Conservation (phyloP, 1,140 invertebrate species). For the Leptinotarsa undecemlineata region DNA sequence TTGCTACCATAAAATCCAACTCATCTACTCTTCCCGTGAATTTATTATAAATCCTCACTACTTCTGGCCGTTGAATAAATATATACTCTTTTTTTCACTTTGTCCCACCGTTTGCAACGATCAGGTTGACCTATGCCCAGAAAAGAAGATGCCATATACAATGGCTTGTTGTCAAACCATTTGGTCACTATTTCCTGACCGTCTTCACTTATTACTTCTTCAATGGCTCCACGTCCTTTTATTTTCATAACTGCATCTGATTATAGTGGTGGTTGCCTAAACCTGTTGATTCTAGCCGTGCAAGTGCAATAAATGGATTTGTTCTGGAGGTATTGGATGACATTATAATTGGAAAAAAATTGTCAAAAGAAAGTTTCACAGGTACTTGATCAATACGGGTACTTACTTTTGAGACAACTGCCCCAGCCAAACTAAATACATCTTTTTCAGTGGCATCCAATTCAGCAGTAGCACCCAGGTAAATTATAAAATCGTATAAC, state of each 20-base stretch:
- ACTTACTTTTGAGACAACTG: conserved; percentile 40
- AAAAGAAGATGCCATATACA: too few relatives aligned
- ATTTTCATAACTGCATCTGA: too few relatives aligned
- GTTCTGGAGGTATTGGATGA: conserved; percentile 50
- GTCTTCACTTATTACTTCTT: too few relatives aligned
- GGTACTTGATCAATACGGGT: conserved; percentile 28
- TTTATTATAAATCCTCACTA: conserved; percentile 49
- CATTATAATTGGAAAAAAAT: conserved; percentile 51
- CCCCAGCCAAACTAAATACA: conserved; percentile 37
- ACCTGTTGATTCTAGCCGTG: conserved; percentile 47
- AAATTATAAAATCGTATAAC: neutral
- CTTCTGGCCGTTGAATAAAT: conserved; percentile 48
- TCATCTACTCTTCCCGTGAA: conserved; percentile 54
- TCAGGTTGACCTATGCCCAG: too few relatives aligned
- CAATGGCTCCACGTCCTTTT: too few relatives aligned
- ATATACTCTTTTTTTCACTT: too few relatives aligned
- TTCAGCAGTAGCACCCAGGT: conserved; percentile 33
- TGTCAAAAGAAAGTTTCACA: conserved; percentile 35
- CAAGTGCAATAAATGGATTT: conserved; percentile 50
- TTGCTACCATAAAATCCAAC: conserved; percentile 41
- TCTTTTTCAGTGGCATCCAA: conserved; percentile 27
- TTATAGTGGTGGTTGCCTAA: too few relatives aligned
- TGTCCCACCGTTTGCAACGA: too few relatives aligned
- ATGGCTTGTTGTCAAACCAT: too few relatives aligned
- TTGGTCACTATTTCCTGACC: neutral